These are phyloP conservation scores for Eurosta solidaginis DNA, from an alignment of 1,140 invertebrate species.

Conservation along the genomic window DNA sequence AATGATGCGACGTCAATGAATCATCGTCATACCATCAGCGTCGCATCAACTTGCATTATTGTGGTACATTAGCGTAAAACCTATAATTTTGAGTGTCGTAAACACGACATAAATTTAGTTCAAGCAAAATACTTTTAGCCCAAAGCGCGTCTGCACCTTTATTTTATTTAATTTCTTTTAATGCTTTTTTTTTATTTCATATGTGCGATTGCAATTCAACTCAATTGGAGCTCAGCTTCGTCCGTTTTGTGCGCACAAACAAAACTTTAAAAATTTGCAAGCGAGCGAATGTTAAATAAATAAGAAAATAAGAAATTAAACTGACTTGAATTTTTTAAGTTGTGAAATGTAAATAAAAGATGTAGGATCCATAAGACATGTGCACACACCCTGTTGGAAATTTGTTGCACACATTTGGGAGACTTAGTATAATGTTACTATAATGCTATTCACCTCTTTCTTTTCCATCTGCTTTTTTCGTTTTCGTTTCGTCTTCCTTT, in stretches of 20 bases:
- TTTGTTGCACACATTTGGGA: background rate
- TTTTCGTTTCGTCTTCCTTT: too few relatives aligned
- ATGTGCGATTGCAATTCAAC: background rate
- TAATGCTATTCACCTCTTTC: background rate
- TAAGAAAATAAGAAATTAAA: background rate
- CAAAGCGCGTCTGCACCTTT: background rate
- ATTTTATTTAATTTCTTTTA: background rate
- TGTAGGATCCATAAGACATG: background rate
- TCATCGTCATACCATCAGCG: background rate
- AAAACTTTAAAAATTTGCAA: background rate
- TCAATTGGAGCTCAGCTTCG: background rate
- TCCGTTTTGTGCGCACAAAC: background rate
- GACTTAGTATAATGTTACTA: too few relatives aligned
- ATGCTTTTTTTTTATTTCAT: background rate
- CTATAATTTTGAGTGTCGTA: conserved; percentile 18
- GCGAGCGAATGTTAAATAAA: background rate
- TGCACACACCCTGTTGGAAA: background rate
- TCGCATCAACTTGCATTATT: background rate
- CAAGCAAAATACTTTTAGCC: conserved; percentile 4
- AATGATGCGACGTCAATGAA: background rate
- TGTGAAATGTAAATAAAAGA: background rate
- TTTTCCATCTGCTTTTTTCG: background rate
- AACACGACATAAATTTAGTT: conserved; percentile 24
- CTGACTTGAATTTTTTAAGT: background rate
- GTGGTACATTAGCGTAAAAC: background rate